Evolutionary conservation across 2,797 vertebrate genomes (phyloP).

Genomic region (Saxicola maurus): DNA sequence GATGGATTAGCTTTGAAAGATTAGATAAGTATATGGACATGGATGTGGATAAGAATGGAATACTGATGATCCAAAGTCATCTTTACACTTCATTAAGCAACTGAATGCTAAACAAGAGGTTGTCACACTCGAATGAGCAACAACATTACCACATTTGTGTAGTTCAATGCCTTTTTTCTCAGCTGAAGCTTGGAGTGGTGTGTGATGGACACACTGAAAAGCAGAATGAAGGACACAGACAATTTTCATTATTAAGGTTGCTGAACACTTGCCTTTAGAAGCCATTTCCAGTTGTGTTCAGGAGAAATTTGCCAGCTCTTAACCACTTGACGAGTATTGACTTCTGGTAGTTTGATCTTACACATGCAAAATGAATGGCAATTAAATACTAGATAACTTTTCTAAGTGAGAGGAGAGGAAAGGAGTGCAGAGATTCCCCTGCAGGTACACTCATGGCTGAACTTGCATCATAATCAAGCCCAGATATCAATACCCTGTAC

Average conservation of each 20-base stretch:
- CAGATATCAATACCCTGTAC: background rate
- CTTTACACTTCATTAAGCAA: background rate
- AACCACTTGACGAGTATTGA: background rate
- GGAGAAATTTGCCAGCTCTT: background rate
- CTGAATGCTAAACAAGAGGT: background rate
- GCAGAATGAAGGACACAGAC: background rate
- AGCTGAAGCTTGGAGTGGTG: background rate
- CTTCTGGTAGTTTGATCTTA: background rate
- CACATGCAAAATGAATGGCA: background rate
- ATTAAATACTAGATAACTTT: background rate
- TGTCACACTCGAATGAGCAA: background rate
- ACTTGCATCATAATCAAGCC: background rate
- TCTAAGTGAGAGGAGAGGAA: background rate
- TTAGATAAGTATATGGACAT: background rate
- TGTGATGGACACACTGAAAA: background rate
- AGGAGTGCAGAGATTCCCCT: background rate
- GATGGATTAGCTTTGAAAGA: conserved; percentile 26
- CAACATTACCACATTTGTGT: background rate
- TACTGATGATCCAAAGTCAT: background rate
- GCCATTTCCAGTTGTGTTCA: background rate
- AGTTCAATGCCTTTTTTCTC: background rate
- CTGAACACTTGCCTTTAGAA: background rate
- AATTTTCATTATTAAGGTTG: background rate
- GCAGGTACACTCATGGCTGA: background rate
- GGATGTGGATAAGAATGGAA: background rate